These are phyloP conservation scores for Fragum sueziense DNA, from an alignment of 2,888 invertebrate genomes.

Conservation along the genomic window DNA sequence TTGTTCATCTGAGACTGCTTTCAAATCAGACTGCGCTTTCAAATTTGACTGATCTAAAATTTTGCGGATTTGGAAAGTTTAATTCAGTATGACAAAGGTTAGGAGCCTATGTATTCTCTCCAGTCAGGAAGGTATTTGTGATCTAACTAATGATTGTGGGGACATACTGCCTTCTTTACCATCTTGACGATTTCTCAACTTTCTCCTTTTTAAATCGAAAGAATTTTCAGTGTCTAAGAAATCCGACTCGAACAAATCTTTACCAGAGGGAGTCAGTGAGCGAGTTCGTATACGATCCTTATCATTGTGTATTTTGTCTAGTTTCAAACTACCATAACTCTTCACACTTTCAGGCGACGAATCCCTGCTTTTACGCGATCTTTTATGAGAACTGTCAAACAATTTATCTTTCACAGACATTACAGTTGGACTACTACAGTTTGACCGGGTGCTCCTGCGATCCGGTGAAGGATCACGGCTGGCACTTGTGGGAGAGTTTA, in stretches of 20 bases:
- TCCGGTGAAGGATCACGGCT: slow-evolving; percentile 22
- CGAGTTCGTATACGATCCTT: slow-evolving; percentile 44
- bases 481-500: slow-evolving; percentile 28
- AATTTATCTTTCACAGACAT: slow-evolving; percentile 51
- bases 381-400: slow-evolving; percentile 39
- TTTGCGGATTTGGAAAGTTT: neutral
- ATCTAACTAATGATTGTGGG: slow-evolving; percentile 17
- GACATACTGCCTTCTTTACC: slow-evolving; percentile 28
- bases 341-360: slow-evolving; percentile 63
- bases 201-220: slow-evolving; percentile 4
- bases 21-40: too few species aligned
- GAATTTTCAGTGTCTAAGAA: slow-evolving; percentile 17
- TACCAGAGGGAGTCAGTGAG: slow-evolving; percentile 48
- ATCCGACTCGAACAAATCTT: slow-evolving; percentile 15
- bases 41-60: neutral
- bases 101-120: neutral
- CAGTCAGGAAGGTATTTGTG: neutral
- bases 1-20: too few species aligned
- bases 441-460: slow-evolving; percentile 40
- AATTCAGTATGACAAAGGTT: too few species aligned
- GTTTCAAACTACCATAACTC: slow-evolving; percentile 47
- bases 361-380: slow-evolving; percentile 55
- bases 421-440: slow-evolving; percentile 47
- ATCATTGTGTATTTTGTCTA: slow-evolving; percentile 18
- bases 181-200: neutral